A percentile compares a stretch with the other conserved stretches of the same genome.
phyloP scores from a whole-genome alignment of 2,113 vertebrate species.

The Thinocorus orbignyianus region DNA sequence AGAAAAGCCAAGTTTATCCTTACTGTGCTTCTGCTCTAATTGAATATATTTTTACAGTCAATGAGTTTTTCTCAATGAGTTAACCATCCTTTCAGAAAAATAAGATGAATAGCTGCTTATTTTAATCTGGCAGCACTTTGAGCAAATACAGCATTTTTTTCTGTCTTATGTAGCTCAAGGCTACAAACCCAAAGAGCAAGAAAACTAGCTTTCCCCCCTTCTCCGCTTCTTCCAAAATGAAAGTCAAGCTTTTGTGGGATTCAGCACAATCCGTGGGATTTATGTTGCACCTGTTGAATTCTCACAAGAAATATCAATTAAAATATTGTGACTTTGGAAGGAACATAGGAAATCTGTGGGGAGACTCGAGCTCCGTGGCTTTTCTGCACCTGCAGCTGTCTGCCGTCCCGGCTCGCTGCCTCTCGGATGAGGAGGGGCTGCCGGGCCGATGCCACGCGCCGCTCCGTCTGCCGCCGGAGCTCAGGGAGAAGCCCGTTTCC shows the following conservation, averaged over 20 bases:
- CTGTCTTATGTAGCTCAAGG: conserved; percentile 40
- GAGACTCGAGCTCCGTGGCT: background rate
- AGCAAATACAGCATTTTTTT: conserved; percentile 56
- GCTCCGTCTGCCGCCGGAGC: background rate
- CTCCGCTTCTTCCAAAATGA: background rate
- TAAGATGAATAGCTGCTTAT: conserved; percentile 43
- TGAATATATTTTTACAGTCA: background rate
- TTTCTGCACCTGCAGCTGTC: conserved; percentile 51
- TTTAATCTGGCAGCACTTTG: conserved; percentile 59
- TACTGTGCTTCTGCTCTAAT: background rate
- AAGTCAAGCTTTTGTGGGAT: conserved; percentile 45
- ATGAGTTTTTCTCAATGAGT: conserved; percentile 36
- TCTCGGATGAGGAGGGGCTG: background rate
- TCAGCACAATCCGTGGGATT: conserved; percentile 56
- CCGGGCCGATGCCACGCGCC: background rate
- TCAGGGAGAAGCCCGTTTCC: background rate
- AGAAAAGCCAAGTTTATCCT: background rate
- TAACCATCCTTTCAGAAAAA: conserved; percentile 30
- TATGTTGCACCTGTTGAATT: conserved; percentile 64
- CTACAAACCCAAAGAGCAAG: conserved; percentile 36
- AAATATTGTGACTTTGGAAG: conserved; percentile 48
- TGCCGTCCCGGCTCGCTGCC: background rate
- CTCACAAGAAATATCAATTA: conserved; percentile 64
- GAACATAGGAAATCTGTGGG: conserved; percentile 1
- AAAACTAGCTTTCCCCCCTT: background rate